phyloP scores from a whole-genome alignment of 2,888 invertebrate genomes.

The Drosophila prolongata region DNA sequence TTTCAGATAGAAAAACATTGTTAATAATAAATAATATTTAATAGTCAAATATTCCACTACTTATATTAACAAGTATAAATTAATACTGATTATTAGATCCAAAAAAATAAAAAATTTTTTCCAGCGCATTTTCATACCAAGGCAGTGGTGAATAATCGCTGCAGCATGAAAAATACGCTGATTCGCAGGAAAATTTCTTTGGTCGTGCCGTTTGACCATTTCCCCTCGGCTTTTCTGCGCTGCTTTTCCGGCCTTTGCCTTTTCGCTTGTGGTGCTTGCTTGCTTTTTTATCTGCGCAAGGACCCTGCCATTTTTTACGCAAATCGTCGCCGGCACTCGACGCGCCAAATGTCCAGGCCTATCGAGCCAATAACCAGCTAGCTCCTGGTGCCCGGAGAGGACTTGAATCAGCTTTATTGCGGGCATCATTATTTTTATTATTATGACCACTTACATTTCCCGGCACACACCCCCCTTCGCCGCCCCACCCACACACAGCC shows the following conservation, averaged over 20 bases:
- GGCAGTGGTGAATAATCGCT: conserved; percentile 71
- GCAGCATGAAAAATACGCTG: conserved; percentile 80
- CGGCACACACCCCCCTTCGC: conserved; percentile 45
- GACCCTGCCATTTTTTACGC: conserved; percentile 74
- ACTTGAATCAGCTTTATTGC: conserved; percentile 84
- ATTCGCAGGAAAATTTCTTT: conserved; percentile 65
- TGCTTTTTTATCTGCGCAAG: conserved; percentile 63
- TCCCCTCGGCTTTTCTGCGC: conserved; percentile 9
- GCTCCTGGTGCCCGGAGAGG: conserved; percentile 26
- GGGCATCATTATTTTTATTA: conserved; percentile 84
- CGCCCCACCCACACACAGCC: conserved; percentile 21
- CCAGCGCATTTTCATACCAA: conserved; percentile 42
- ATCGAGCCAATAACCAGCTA: conserved; percentile 57
- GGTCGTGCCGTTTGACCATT: conserved; percentile 15
- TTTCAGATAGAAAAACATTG: too few relatives aligned
- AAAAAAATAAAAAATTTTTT: too few relatives aligned
- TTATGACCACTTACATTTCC: conserved; percentile 81
- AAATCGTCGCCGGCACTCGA: conserved; percentile 59
- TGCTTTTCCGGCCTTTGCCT: conserved; percentile 20
- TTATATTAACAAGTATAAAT: too few relatives aligned
- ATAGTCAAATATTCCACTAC: too few relatives aligned
- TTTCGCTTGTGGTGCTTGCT: conserved; percentile 36
- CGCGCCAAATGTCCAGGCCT: conserved; percentile 27
- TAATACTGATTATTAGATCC: too few relatives aligned
- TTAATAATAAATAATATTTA: too few relatives aligned